Conservation (phyloP, 2,888 invertebrate genomes). For the Polyommatus iphigenia region DNA sequence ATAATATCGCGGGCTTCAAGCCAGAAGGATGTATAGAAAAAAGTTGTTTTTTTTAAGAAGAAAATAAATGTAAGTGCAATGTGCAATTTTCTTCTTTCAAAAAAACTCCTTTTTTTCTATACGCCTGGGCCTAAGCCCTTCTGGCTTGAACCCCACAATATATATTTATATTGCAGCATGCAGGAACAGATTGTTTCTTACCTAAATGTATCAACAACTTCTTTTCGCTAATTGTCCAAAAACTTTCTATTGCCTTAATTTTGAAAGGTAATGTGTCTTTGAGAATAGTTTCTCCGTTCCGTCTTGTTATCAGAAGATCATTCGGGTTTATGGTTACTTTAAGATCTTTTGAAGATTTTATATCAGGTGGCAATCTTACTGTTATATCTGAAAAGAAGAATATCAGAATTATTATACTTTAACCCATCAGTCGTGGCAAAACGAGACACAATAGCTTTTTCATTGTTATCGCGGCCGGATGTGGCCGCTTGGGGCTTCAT, state of each 20-base stretch:
- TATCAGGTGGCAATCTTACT: constrained; percentile 79
- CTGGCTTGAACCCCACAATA: too few relatives aligned
- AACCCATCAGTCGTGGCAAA: too few relatives aligned
- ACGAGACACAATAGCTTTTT: too few relatives aligned
- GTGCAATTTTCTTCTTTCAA: too few relatives aligned
- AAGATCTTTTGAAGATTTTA: constrained; percentile 84
- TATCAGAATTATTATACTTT: neutral
- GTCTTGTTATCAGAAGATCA: constrained; percentile 55
- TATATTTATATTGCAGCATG: neutral
- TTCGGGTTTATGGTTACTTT: constrained; percentile 80
- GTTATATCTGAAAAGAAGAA: constrained; percentile 74
- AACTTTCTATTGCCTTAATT: constrained; percentile 84
- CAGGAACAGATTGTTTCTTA: constrained; percentile 40
- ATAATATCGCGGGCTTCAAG: too few relatives aligned
- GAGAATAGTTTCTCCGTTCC: constrained; percentile 74
- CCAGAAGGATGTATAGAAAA: too few relatives aligned
- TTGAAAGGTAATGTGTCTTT: constrained; percentile 84
- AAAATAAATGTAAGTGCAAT: too few relatives aligned
- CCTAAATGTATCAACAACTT: constrained; percentile 81
- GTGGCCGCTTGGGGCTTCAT: too few relatives aligned
- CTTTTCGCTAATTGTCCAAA: constrained; percentile 87
- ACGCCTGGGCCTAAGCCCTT: too few relatives aligned
- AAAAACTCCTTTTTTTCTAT: too few relatives aligned
- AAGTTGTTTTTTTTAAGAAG: too few relatives aligned
- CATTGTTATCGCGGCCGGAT: too few relatives aligned